Conservation (phyloP, 1,140 invertebrate species). For the Drosophila tristis region DNA sequence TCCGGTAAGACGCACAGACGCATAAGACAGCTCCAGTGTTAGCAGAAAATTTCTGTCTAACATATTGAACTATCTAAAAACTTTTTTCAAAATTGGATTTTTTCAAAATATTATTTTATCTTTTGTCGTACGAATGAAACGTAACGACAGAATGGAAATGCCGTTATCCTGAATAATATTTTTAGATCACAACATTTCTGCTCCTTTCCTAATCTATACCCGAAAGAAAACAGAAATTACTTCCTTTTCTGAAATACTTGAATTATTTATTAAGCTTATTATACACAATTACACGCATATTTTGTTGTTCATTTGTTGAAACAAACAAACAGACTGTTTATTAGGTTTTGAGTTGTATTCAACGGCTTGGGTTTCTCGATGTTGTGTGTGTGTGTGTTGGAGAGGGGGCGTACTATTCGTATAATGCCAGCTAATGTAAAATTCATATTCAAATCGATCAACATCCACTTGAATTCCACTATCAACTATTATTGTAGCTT, state of each 20-base stretch:
- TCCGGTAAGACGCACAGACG: too few relatives aligned
- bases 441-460: conserved; percentile 27
- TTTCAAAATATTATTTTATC: too few relatives aligned
- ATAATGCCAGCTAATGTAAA: conserved; percentile 32
- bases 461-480: conserved; percentile 12
- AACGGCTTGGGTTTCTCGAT: conserved; percentile 24
- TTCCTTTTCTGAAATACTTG: conserved; percentile 22
- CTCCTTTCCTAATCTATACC: too few relatives aligned
- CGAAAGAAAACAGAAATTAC: too few relatives aligned
- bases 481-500: conserved; percentile 53
- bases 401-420: conserved; percentile 13
- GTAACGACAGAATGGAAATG: too few relatives aligned
- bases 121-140: too few relatives aligned
- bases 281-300: conserved; percentile 61
- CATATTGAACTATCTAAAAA: too few relatives aligned
- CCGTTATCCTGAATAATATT: too few relatives aligned
- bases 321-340: conserved; percentile 9
- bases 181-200: too few relatives aligned
- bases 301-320: conserved; percentile 24
- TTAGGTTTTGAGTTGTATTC: conserved; percentile 40
- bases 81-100: too few relatives aligned
- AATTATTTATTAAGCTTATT: conserved; percentile 65
- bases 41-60: too few relatives aligned
- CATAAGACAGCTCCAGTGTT: too few relatives aligned
- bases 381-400: neutral